phyloP scores from a whole-genome alignment of 1,140 invertebrate genomes.

The Eupristina koningsbergeri region DNA sequence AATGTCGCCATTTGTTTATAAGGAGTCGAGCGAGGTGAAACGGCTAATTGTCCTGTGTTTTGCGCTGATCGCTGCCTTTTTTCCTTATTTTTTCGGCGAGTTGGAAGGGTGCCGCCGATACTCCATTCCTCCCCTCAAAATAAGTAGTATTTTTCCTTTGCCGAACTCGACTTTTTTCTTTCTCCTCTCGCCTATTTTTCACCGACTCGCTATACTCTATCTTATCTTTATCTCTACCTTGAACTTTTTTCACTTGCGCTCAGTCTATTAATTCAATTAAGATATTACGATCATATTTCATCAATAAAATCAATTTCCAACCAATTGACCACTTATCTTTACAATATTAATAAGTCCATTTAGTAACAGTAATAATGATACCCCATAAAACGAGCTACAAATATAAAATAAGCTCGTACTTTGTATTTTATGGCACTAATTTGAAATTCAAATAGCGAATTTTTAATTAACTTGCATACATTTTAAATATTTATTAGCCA shows the following conservation, averaged over 20 bases:
- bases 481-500: neutral
- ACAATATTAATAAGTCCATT: too few relatives aligned
- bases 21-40: conserved; percentile 13
- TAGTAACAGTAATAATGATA: too few relatives aligned
- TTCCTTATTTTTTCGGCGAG: neutral
- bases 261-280: neutral
- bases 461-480: neutral
- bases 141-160: neutral
- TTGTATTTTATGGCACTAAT: neutral
- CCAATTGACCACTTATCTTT: too few relatives aligned
- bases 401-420: too few relatives aligned
- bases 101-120: too few relatives aligned
- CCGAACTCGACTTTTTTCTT: neutral
- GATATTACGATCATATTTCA: neutral
- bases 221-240: neutral
- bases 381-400: too few relatives aligned
- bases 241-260: neutral
- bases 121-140: neutral
- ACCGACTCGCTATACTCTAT: neutral
- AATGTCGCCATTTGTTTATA: conserved; percentile 1
- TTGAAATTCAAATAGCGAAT: neutral
- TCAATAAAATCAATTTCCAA: neutral
- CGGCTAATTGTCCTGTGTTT: conserved; percentile 14
- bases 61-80: too few relatives aligned
- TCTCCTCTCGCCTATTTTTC: neutral